Percentiles rank a stretch among this genome's conserved stretches.
Evolutionary conservation across 2,888 invertebrate species (phyloP).

Genomic region (Leptinotarsa tumamoca): DNA sequence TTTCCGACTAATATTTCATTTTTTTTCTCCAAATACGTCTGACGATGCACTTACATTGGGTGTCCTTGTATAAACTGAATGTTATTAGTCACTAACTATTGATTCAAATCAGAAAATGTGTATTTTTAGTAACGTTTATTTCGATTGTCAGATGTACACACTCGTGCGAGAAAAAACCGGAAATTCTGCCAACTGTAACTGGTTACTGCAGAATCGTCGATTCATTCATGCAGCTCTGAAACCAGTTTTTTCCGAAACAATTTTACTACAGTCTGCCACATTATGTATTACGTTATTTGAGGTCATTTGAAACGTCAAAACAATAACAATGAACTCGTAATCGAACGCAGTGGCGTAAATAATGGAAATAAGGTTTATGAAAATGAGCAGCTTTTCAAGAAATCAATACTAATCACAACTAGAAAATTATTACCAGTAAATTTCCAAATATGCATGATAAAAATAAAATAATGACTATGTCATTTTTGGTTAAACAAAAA

Average conservation of each 20-base stretch:
- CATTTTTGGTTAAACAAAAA: no score
- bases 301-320: constrained; percentile 8
- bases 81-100: background rate
- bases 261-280: constrained; percentile 19
- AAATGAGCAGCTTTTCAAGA: background rate
- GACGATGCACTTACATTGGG: no score
- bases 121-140: constrained; percentile 1
- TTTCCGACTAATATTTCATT: no score
- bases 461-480: no score
- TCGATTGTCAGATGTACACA: constrained; percentile 16
- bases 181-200: constrained; percentile 16
- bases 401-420: no score
- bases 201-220: constrained; percentile 17
- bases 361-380: background rate
- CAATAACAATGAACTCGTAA: constrained; percentile 13
- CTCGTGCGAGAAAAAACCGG: constrained; percentile 18
- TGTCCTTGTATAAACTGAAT: no score
- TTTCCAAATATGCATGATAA: no score
- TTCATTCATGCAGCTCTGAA: constrained; percentile 34
- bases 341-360: constrained; percentile 12
- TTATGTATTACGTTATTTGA: background rate
- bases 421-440: no score
- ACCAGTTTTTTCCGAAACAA: constrained; percentile 37
- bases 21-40: no score
- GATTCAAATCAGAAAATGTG: constrained; percentile 13